Evolutionary conservation across 2,888 invertebrate genomes (phyloP).

Genomic region (Spisula solida): DNA sequence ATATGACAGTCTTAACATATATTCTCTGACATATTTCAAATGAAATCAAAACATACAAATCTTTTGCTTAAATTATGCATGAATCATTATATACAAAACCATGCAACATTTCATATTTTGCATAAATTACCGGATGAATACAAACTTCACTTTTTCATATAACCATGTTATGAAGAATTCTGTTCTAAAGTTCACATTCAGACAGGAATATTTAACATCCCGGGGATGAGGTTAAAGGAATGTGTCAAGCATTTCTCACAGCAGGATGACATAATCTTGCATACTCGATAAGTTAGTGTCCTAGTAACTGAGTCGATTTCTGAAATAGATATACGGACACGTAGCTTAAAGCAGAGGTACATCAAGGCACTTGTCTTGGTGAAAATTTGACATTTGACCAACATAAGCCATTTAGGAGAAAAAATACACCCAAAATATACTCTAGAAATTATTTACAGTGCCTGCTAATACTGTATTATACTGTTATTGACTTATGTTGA

Average conservation of each 20-base stretch:
- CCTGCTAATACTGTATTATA: too few relatives aligned
- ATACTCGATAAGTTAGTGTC: not conserved
- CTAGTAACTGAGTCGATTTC: not conserved
- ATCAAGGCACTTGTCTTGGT: too few relatives aligned
- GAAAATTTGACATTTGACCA: too few relatives aligned
- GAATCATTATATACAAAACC: not conserved
- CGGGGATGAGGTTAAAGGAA: not conserved
- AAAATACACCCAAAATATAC: too few relatives aligned
- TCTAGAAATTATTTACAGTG: too few relatives aligned
- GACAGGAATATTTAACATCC: constrained; percentile 7
- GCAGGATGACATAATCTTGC: not conserved
- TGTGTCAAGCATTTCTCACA: not conserved
- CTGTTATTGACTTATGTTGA: too few relatives aligned
- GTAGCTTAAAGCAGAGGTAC: not conserved
- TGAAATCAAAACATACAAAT: not conserved
- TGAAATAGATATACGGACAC: not conserved
- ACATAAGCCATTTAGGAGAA: too few relatives aligned
- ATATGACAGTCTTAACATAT: too few relatives aligned
- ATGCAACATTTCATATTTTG: not conserved
- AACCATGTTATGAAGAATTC: not conserved
- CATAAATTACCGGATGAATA: constrained; percentile 4
- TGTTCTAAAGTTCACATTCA: not conserved
- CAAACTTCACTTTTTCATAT: constrained; percentile 7
- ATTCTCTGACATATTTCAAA: not conserved
- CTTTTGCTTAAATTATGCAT: not conserved